Evolutionary conservation across 2,797 vertebrate genomes (phyloP).

Genomic region (Melanotaenia pygmaea): DNA sequence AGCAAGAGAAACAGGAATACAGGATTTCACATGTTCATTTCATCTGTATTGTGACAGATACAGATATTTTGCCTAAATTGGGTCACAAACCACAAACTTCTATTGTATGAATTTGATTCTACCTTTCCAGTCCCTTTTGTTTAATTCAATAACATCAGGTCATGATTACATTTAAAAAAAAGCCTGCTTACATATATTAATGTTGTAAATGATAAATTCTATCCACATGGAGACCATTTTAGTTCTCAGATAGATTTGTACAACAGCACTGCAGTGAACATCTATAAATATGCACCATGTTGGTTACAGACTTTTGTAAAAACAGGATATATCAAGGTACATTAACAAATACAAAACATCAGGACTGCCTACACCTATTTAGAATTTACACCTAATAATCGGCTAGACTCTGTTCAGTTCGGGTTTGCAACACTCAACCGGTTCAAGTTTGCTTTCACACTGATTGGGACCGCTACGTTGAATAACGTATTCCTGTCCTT

Average conservation of each 20-base stretch:
- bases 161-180: not conserved
- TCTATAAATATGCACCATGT: not conserved
- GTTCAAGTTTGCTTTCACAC: too few relatives aligned
- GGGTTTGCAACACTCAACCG: too few relatives aligned
- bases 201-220: not conserved
- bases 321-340: not conserved
- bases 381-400: too few relatives aligned
- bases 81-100: not conserved
- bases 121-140: not conserved
- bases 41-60: not conserved
- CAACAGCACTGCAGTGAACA: not conserved
- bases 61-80: not conserved
- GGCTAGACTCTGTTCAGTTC: too few relatives aligned
- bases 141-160: not conserved
- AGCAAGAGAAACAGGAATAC: slow-evolving; percentile 2
- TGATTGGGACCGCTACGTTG: too few relatives aligned
- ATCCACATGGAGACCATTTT: not conserved
- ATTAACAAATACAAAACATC: not conserved
- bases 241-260: not conserved
- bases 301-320: not conserved
- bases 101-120: not conserved
- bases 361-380: not conserved
- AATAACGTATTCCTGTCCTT: too few relatives aligned
- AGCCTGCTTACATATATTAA: not conserved
- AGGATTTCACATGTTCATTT: not conserved